Evolutionary conservation across 2,797 vertebrate genomes (phyloP), one percentile per base, ranked within the genome.

Genomic region (Cetoscarus ocellatus): DNA sequence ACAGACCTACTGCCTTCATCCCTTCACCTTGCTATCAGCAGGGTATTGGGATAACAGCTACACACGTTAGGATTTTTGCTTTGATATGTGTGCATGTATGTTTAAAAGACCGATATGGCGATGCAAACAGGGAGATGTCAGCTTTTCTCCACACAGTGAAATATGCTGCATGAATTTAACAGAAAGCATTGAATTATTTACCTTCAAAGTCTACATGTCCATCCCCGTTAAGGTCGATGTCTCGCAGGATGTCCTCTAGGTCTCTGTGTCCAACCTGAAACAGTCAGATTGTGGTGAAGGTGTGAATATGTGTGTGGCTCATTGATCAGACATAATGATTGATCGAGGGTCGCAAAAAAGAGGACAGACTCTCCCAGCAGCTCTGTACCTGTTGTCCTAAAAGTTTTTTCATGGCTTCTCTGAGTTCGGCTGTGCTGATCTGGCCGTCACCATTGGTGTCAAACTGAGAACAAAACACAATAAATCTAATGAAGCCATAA

Each of bases 151-250:
- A 35, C 8, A n/a, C 48, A 55, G 18, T 50, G 17, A 78, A 35
- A 61, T 57, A 12, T 43, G 15, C 18, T 50, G 8, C 17, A 1
- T 61, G 14, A 34, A 40, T 18, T 17, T 43, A 10, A 40, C 48
- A 17, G 18, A 38, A 43, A 6, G 10, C 9, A 47, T 34, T 52
- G 14, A 34, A 51, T 40, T 10, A 11, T 90, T 93, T 91, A 98
- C 98, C 98, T 97, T 99, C 98, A 87, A 99, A 99, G 91, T 99
- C 98, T 38, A 99, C 98, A 5, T 96, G 96, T 49, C 98, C 98
- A 2, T 99, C 98, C 74, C 98, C 98, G 0, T 99, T 99, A 67
- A 99, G 95, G 87, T 99, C 98, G 62, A 99, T 98, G 12, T 99
- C 98, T 62, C 96, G 93, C 66, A 99, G 94, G 79, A 99, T 99